These are phyloP conservation scores for Pygoscelis antarcticus DNA, from an alignment of 2,113 vertebrate genomes.

Conservation along the genomic window DNA sequence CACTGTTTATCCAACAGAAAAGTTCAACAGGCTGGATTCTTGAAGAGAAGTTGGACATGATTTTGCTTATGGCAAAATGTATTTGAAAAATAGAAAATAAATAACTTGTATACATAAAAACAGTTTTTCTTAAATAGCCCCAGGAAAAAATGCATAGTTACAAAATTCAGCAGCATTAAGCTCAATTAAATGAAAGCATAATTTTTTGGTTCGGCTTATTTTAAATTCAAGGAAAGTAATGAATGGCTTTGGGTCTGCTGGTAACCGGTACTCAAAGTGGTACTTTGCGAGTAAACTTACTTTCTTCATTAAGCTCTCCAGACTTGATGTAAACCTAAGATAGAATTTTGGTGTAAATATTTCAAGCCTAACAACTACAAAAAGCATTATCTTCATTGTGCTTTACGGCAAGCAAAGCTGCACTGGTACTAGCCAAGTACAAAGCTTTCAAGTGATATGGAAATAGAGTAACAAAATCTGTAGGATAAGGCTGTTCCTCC, in stretches of 20 bases:
- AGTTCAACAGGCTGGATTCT: not conserved
- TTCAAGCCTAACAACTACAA: not conserved
- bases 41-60: fast-evolving
- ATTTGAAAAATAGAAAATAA: not conserved
- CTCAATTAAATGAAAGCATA: not conserved
- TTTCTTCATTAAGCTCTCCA: not conserved
- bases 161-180: not conserved
- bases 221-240: not conserved
- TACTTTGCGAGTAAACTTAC: not conserved
- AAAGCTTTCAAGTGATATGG: not conserved
- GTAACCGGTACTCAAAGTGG: not conserved
- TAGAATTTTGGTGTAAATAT: not conserved
- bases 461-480: not conserved
- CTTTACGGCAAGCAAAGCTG: not conserved
- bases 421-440: not conserved
- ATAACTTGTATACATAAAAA: not conserved
- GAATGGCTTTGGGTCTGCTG: not conserved
- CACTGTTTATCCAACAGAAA: not conserved
- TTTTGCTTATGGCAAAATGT: not conserved
- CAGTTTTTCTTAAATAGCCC: not conserved
- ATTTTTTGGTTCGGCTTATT: not conserved
- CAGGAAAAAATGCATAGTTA: not conserved
- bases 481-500: not conserved
- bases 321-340: not conserved
- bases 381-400: not conserved